Evolutionary conservation across 2,888 invertebrate species (phyloP), one percentile per base, ranked within the genome.

Genomic region (Lissocephala sabroskyi): DNA sequence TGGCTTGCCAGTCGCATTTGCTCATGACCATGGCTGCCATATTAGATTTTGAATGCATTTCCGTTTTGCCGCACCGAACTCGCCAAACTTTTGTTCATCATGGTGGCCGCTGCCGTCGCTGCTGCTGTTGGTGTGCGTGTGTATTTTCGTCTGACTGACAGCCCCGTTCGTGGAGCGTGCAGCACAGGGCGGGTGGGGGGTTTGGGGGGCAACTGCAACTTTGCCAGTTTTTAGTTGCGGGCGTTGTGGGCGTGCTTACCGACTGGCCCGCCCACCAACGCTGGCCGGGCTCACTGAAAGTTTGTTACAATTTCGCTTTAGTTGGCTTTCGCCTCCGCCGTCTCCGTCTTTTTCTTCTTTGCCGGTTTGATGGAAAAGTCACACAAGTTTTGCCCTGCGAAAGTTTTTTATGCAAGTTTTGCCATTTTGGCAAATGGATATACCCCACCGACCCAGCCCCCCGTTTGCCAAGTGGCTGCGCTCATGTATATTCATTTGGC

Each of bases 1-100:
- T 48, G 55, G 41, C 7, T 23, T 52, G 67, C 53, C n/a, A n/a
- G n/a, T n/a, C n/a, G n/a, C n/a, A n/a, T 53, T 57, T 74, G 78
- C 76, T 76, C 74, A 75, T 74, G 74, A 74, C 74, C 74, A 74
- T 78, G 74, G 79, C 75, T 74, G 74, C 74, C 74, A 74, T 74
- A 74, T 74, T 74, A 74, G 79, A 74, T 74, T 74, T 79, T 79
- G 74, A 78, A 79, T 74, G 74, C 74, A 74, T 74, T 78, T 74
- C 74, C 74, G 74, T 68, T 71, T 75, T 77, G 78, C 79, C 74
- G 74, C 76, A 73, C 16, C 28, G 30, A 42, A 32, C 23, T 28
- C 28, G 71, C 71, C 62, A 77, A 77, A 74, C 74, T 70, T 58
- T 70, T 76, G 78, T 70, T 70, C 75, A 75, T 78, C 70, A 70